Evolutionary conservation across 92 coral and sea anemone genomes (phyloP), one percentile per base, ranked within the genome.

Genomic region (Epizoanthus stellaris): DNA sequence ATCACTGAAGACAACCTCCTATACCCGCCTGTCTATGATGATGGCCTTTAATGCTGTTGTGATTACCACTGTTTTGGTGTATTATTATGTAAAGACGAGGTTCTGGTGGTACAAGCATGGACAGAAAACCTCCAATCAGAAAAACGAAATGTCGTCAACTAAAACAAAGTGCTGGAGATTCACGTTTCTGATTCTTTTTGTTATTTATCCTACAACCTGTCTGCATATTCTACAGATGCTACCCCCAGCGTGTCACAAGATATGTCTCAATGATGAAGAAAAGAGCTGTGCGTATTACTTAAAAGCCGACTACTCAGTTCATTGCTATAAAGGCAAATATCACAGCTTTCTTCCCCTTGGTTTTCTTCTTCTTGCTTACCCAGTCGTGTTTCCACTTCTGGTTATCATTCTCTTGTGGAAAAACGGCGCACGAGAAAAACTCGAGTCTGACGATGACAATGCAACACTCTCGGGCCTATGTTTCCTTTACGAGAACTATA

Each of bases 401-500:
- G 79, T 80, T 19, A 42, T 84, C 54, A 5, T 77, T 0, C 47
- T 85, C 1, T 59, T 88, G 57, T 61, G 88, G 62, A 84, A 45
- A 58, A 34, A 74, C 25, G 58, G 23, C 61, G 12, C 53, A 45
- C 15, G 15, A 47, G 61, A 42, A 11, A 58, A 68, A 68, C 66
- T 34, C 1, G 12, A 76, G 20, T 20, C 42, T 2, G 36, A 85
- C 47, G 57, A 69, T 65, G 76, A 40, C 16, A 84, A 63, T 19
- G 88, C 58, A 42, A 62, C 88, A 38, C 39, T 86, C 5, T 73
- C 42, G n/a, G 87, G 94, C n/a, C 76, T 91, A 17, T 82, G 91
- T 45, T 88, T 91, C 14, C 85, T 88, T 7, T 85, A 91, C 52
- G 94, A 91, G 74, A 91, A 91, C 64, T 91, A 91, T 25, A 71